Conservation (phyloP, 2,888 invertebrate genomes). For the Odontocolon sp. region DNA sequence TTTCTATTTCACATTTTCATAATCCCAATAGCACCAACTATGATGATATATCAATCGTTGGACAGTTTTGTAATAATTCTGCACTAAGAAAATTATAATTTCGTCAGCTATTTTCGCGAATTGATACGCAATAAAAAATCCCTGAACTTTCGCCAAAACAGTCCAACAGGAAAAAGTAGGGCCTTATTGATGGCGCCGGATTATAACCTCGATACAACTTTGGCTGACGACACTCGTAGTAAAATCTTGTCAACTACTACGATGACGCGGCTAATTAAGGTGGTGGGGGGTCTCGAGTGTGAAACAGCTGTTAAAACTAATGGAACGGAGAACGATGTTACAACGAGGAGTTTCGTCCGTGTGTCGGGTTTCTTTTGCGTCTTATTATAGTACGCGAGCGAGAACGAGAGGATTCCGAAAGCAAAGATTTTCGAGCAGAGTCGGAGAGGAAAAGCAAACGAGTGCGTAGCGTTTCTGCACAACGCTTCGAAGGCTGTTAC, state of each 20-base stretch:
- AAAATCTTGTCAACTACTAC: not conserved
- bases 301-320: constrained; percentile 16
- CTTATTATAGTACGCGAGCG: not conserved
- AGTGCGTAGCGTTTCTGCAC: constrained; percentile 23
- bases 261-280: not conserved
- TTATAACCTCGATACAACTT: not conserved
- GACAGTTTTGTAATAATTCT: too few relatives aligned
- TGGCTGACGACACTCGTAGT: constrained; percentile 7
- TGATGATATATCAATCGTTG: too few relatives aligned
- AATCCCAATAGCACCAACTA: too few relatives aligned
- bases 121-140: not conserved
- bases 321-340: constrained; percentile 10
- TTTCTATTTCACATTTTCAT: too few relatives aligned
- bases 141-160: not conserved
- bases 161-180: not conserved
- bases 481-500: constrained; percentile 41
- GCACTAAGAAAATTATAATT: too few relatives aligned
- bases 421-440: not conserved
- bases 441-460: constrained; percentile 12
- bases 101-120: not conserved
- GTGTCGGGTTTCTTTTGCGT: constrained; percentile 4
- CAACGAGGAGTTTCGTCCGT: not conserved
- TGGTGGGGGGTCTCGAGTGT: not conserved
- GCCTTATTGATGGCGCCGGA: not conserved
- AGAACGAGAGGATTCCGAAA: constrained; percentile 26